Conservation (phyloP, 2,113 vertebrate genomes). For the Casuarius casuarius region DNA sequence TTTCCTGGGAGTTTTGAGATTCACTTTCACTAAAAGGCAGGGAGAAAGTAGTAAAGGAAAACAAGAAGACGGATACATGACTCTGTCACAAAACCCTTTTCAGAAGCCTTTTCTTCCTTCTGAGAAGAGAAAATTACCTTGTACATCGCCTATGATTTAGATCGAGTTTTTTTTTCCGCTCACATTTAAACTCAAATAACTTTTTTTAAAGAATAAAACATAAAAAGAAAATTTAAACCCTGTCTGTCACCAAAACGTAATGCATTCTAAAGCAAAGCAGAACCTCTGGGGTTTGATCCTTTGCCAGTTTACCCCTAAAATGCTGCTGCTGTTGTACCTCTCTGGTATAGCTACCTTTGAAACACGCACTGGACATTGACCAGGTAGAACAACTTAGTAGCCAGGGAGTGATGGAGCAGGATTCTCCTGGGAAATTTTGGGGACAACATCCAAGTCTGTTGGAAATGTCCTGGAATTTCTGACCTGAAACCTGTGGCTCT, state of each 20-base stretch:
- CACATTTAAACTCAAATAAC: neutral
- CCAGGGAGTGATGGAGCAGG: neutral
- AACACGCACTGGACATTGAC: neutral
- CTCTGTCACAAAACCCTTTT: neutral
- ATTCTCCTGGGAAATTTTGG: neutral
- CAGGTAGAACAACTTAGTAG: neutral
- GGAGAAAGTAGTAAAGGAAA: neutral
- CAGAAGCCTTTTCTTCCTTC: neutral
- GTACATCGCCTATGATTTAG: neutral
- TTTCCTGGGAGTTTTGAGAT: neutral
- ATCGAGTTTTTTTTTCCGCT: neutral
- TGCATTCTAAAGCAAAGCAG: neutral
- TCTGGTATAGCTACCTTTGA: neutral
- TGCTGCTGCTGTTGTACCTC: neutral
- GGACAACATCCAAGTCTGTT: neutral
- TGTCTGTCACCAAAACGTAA: neutral
- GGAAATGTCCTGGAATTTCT: neutral
- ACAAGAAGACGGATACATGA: neutral
- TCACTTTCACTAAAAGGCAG: neutral
- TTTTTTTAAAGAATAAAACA: neutral
- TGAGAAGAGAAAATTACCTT: neutral
- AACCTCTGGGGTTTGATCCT: neutral
- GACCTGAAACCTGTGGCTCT: neutral
- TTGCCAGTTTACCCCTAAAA: neutral
- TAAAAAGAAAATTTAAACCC: neutral